These are phyloP conservation scores for Castor canadensis DNA, from an alignment of 2,113 vertebrate species.

Conservation along the genomic window DNA sequence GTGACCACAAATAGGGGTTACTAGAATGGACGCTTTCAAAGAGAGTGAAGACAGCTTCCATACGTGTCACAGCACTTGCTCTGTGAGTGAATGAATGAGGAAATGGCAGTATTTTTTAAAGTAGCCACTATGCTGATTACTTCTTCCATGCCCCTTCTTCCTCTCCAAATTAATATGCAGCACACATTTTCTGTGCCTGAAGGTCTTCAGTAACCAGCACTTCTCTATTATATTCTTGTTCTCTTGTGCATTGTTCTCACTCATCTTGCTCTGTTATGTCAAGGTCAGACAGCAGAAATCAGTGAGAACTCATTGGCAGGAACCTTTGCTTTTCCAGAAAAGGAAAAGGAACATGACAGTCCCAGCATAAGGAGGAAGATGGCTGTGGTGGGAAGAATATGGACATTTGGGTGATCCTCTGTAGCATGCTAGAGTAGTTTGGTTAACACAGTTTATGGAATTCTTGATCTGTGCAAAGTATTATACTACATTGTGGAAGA, in stretches of 20 bases:
- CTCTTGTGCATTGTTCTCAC: neutral
- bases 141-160: neutral
- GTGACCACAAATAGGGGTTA: too few species aligned
- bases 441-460: too few species aligned
- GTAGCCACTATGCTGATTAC: too few species aligned
- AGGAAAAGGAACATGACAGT: neutral
- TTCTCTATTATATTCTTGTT: neutral
- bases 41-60: neutral
- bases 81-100: neutral
- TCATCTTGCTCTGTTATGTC: neutral
- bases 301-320: neutral
- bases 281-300: neutral
- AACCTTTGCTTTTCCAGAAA: neutral
- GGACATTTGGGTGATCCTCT: neutral
- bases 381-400: too few species aligned
- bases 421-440: neutral
- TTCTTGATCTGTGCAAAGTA: neutral
- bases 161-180: too few species aligned
- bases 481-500: neutral
- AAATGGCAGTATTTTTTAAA: neutral
- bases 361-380: fast-evolving
- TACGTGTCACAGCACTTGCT: neutral
- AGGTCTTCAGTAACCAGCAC: neutral
- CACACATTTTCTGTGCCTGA: too few species aligned
- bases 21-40: neutral